Evolutionary conservation across 2,888 invertebrate species (phyloP).

Genomic region (Perithous albicinctus): DNA sequence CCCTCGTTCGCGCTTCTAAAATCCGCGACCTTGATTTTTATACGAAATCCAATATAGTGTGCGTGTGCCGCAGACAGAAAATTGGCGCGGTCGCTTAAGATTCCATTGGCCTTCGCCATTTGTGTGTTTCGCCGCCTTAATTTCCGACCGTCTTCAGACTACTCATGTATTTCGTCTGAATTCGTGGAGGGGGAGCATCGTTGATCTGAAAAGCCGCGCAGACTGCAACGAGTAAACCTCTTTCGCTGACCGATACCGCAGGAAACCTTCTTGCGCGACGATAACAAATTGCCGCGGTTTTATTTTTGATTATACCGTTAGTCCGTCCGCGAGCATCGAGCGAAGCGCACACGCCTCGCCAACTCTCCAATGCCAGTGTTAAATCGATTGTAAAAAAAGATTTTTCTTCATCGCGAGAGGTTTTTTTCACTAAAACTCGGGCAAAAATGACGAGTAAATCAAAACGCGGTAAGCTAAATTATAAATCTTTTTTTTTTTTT

Average conservation of each 20-base stretch:
- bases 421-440: too few species aligned
- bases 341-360: constrained; percentile 31
- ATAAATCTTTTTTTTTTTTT: neutral
- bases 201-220: neutral
- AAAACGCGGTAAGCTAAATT: constrained; percentile 48
- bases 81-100: constrained; percentile 11
- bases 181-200: too few species aligned
- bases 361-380: neutral
- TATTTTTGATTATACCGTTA: constrained; percentile 49
- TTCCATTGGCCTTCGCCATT: too few species aligned
- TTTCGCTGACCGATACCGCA: constrained; percentile 53
- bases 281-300: constrained; percentile 39
- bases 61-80: constrained; percentile 17
- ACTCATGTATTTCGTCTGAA: neutral
- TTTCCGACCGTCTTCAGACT: too few species aligned
- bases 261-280: constrained; percentile 58
- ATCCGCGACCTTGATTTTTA: too few species aligned
- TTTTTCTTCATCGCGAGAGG: too few species aligned
- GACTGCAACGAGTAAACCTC: neutral
- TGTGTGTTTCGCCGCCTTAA: too few species aligned
- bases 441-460: constrained; percentile 59
- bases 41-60: too few species aligned
- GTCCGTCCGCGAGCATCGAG: constrained; percentile 49
- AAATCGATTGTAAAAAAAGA: constrained; percentile 6
- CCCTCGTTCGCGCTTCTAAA: too few species aligned